A percentile compares a stretch with the other conserved stretches of the same genome.
These are phyloP conservation scores for Drosophila mayaguana DNA, from an alignment of 2,888 invertebrate species.

Conservation along the genomic window DNA sequence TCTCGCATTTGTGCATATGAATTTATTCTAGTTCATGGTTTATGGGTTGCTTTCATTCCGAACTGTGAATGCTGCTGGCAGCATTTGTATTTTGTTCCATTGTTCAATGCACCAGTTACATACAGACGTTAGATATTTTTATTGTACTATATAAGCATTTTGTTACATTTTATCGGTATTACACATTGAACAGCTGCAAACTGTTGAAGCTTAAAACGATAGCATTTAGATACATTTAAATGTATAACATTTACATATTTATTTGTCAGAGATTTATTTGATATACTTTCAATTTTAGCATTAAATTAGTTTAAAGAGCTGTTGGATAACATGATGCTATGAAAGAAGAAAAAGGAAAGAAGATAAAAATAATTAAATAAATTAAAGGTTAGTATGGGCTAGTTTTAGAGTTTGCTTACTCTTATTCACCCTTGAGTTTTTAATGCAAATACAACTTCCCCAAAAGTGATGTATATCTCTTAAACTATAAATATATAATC, in stretches of 20 bases:
- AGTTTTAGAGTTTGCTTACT: too few relatives aligned
- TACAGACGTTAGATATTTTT: neutral
- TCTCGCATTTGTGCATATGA: neutral
- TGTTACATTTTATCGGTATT: neutral
- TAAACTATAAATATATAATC: neutral
- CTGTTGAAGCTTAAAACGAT: neutral
- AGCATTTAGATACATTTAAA: neutral
- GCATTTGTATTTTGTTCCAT: conserved; percentile 1
- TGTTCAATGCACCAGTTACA: neutral
- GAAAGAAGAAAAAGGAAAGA: too few relatives aligned
- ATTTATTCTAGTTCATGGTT: conserved; percentile 30
- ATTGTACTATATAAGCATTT: neutral
- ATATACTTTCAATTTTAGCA: neutral
- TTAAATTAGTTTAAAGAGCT: too few relatives aligned
- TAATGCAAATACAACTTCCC: too few relatives aligned
- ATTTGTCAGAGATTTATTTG: neutral
- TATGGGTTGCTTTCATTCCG: conserved; percentile 7
- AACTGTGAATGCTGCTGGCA: conserved; percentile 20
- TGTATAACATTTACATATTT: too few relatives aligned
- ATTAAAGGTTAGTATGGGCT: too few relatives aligned
- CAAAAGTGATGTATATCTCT: neutral
- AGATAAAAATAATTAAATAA: too few relatives aligned
- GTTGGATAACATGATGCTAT: too few relatives aligned
- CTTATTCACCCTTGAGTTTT: too few relatives aligned
- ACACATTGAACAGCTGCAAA: neutral